Base-by-base conservation (phyloP, 2,888 invertebrate genomes). In the Nebria salina region DNA sequence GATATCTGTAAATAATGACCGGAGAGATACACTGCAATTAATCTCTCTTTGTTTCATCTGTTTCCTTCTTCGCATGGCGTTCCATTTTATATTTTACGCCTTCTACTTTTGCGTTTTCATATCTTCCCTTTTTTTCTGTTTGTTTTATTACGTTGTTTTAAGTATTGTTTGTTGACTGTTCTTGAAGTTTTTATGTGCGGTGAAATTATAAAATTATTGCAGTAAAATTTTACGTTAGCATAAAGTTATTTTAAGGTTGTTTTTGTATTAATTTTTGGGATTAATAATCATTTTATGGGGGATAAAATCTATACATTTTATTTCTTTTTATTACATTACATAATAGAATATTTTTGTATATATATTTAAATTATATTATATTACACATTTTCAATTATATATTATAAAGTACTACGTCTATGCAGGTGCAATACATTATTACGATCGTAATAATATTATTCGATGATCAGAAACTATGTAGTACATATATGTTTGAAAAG, bases 1-100 rank as follows among this genome's bases (percentile, higher is more conserved):
- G 79, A 79, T 79, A 79, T 79, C 79, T 79, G 75, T 79, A 79
- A 79, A 79, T 79, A 79, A 79, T 79, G 79, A 79, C 79, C 79
- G 43, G 42, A 66, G 70, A 79, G 79, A 79, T 79, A 79, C 79
- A 79, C 75, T 43, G 79, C 70, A 79, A 79, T 79, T 79, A 79
- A 79, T 79, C 79, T 79, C 79, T 66, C 70, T 79, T 74, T 79
- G 75, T 79, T 79, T 68, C 79, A 75, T 75, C 75, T 74, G 73
- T 64, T 78, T 34, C 73, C 72, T 65, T n/a, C 42, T n/a, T 20
- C 76, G 66, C 66, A 8, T 65, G 65, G 76, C 73, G 65, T 43
- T n/a, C 42, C 72, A 26, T 68, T 77, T 72, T 72, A 42, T 75
- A 11, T 79, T 75, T 79, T 74, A 73, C 68, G n/a, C 72, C 68